phyloP scores from a whole-genome alignment of 2,797 vertebrate genomes.

The Vespertilio murinus region DNA sequence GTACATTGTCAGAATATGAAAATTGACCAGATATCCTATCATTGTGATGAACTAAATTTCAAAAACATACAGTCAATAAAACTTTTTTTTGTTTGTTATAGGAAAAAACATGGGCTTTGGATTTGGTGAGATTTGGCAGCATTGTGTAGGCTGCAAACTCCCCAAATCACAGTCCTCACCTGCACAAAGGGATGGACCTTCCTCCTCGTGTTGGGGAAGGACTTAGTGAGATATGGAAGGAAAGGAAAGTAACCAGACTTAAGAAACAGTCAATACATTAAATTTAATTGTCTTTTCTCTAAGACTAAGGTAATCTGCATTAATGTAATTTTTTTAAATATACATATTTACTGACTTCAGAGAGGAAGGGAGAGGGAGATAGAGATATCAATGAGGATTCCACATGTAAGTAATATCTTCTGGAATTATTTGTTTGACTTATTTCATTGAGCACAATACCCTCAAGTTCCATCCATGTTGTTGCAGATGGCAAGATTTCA shows the following conservation, averaged over 20 bases:
- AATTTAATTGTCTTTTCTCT: not conserved
- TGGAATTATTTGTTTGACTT: no score
- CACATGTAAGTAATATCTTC: no score
- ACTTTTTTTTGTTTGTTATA: not conserved
- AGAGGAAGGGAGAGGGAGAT: not conserved
- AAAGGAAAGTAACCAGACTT: not conserved
- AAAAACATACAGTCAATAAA: not conserved
- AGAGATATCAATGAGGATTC: not conserved
- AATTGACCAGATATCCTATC: not conserved
- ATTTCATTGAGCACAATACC: no score
- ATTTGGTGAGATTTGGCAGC: not conserved
- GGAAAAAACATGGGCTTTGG: not conserved
- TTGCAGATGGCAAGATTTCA: no score
- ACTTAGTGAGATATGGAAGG: not conserved
- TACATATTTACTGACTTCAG: not conserved
- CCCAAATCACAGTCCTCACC: not conserved
- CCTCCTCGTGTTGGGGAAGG: not conserved
- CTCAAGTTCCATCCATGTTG: no score
- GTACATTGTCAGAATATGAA: not conserved
- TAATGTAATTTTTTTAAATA: not conserved
- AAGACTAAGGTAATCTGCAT: not conserved
- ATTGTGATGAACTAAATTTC: not conserved
- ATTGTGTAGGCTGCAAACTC: not conserved
- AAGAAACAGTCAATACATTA: not conserved
- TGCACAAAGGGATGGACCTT: not conserved